phyloP scores from a whole-genome alignment of 2,888 invertebrate genomes.

The Torymus aiolomorphi region DNA sequence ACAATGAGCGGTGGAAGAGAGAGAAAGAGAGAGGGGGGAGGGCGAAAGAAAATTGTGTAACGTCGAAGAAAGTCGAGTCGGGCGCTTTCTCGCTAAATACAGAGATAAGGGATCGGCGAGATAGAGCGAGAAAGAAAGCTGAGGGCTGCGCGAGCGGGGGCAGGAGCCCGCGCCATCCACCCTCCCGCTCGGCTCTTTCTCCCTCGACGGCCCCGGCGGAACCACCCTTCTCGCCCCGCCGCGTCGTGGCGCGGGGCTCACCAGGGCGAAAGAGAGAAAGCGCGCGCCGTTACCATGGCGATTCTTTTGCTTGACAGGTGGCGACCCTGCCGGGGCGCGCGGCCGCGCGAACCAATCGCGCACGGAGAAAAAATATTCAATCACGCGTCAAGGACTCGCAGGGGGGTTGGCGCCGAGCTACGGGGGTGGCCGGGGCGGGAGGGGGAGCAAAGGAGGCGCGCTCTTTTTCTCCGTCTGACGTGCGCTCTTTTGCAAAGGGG shows the following conservation, averaged over 20 bases:
- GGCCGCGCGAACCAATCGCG: constrained; percentile 73
- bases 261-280: constrained; percentile 3
- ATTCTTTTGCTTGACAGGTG: constrained; percentile 74
- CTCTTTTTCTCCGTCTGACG: constrained; percentile 59
- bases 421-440: constrained; percentile 56
- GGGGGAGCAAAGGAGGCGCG: constrained; percentile 48
- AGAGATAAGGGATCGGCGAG: constrained; percentile 42
- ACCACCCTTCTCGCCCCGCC: constrained; percentile 58
- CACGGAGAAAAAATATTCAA: constrained; percentile 75
- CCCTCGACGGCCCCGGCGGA: constrained; percentile 35
- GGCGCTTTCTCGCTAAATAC: constrained; percentile 20
- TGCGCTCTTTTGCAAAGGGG: constrained; percentile 41
- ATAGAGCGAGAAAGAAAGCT: constrained; percentile 51
- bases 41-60: constrained; percentile 46
- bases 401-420: constrained; percentile 59
- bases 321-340: constrained; percentile 57
- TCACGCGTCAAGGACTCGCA: constrained; percentile 73
- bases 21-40: constrained; percentile 1
- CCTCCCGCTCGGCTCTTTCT: constrained; percentile 19
- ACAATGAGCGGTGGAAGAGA: constrained; percentile 32
- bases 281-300: constrained; percentile 70
- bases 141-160: constrained; percentile 57
- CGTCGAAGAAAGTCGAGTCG: constrained; percentile 47
- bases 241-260: constrained; percentile 37
- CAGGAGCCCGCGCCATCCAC: constrained; percentile 37